These are phyloP conservation scores for Drosophila athabasca DNA, from an alignment of 1,140 invertebrate species.

Conservation along the genomic window DNA sequence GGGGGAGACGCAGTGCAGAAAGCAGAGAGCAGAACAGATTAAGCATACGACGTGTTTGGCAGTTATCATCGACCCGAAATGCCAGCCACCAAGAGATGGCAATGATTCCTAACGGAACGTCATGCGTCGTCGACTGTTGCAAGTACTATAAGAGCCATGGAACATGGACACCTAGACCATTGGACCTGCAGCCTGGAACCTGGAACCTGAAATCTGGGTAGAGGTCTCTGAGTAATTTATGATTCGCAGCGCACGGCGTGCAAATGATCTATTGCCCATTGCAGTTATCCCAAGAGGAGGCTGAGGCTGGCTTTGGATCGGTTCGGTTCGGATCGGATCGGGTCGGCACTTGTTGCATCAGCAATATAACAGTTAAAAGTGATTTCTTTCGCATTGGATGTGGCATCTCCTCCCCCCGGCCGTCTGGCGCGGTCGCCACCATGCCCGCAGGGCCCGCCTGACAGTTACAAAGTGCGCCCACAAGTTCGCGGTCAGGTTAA, in stretches of 20 bases:
- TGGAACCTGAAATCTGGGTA: constrained; percentile 2
- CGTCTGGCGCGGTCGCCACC: neutral
- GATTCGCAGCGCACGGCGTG: constrained; percentile 73
- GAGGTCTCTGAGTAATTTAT: constrained; percentile 61
- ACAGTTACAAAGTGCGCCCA: constrained; percentile 74
- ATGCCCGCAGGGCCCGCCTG: constrained; percentile 33
- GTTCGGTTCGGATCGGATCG: constrained; percentile 34
- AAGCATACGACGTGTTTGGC: constrained; percentile 77
- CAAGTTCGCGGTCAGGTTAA: constrained; percentile 59
- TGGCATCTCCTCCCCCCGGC: neutral
- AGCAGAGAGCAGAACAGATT: constrained; percentile 50
- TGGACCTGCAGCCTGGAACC: neutral
- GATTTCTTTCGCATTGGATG: constrained; percentile 48
- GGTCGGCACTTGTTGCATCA: constrained; percentile 73
- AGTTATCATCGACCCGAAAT: constrained; percentile 52
- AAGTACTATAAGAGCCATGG: neutral
- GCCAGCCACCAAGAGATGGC: constrained; percentile 47
- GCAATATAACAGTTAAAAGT: constrained; percentile 67
- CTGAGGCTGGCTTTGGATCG: neutral
- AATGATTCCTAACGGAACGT: constrained; percentile 65
- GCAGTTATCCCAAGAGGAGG: constrained; percentile 34
- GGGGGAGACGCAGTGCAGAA: neutral
- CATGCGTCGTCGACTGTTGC: constrained; percentile 50
- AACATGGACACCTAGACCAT: neutral
- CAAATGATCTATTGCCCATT: constrained; percentile 77